phyloP scores from a whole-genome alignment of 2,888 invertebrate species.

The Metopia argyrocephala region DNA sequence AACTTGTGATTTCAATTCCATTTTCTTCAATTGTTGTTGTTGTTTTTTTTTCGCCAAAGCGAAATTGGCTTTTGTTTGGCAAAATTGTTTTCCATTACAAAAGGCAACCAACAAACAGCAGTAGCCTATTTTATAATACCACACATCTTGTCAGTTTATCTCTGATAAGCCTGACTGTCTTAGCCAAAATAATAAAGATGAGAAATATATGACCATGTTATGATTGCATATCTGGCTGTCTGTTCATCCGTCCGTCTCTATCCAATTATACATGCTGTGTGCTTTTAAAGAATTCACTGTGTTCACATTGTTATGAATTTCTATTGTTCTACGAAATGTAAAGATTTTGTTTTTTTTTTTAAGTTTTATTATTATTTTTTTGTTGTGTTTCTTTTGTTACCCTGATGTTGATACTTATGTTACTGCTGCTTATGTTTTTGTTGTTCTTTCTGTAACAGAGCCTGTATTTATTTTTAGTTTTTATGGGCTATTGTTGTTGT shows the following conservation, averaged over 20 bases:
- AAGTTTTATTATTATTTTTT: too few relatives aligned
- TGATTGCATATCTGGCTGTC: background rate
- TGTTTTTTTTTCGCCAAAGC: background rate
- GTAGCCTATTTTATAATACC: too few relatives aligned
- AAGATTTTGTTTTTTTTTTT: conserved; percentile 3
- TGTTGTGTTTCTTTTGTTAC: background rate
- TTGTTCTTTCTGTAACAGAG: background rate
- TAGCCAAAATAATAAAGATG: background rate
- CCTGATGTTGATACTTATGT: background rate
- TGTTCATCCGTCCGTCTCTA: background rate
- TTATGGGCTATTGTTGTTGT: background rate
- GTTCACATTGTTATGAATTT: conserved; percentile 35
- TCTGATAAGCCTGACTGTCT: background rate
- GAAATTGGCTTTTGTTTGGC: background rate
- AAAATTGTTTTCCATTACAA: background rate
- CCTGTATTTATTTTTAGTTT: background rate
- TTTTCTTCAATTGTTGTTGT: too few relatives aligned
- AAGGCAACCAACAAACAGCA: too few relatives aligned
- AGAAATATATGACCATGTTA: background rate
- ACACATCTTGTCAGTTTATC: too few relatives aligned
- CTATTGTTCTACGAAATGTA: conserved; percentile 15
- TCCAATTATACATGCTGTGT: background rate
- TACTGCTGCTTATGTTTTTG: background rate
- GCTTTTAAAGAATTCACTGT: conserved; percentile 37
- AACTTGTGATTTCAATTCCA: background rate